These are phyloP conservation scores for Halocynthia roretzi DNA, from an alignment of 23 tunicate species.

Conservation along the genomic window DNA sequence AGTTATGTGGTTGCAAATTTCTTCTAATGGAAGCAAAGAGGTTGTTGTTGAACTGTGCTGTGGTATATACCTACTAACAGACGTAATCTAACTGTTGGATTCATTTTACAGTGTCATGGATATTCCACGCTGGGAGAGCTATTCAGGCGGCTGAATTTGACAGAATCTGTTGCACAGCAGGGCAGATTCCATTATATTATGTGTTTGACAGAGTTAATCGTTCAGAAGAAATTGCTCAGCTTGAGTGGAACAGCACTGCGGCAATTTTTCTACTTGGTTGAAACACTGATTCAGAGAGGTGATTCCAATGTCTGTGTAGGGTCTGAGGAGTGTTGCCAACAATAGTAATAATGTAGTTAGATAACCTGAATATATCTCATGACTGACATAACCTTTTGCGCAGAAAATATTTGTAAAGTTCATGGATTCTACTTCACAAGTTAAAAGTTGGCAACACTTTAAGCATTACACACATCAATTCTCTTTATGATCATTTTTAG, in stretches of 20 bases:
- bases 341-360: no score
- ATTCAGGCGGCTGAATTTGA: conserved; percentile 59
- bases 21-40: conserved; percentile 63
- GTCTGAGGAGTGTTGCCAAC: no score
- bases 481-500: neutral
- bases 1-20: conserved; percentile 66
- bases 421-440: no score
- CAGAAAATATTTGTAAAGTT: no score
- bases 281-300: conserved; percentile 58
- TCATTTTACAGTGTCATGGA: conserved; percentile 52
- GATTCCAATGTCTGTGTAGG: no score
- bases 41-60: conserved; percentile 13
- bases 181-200: conserved; percentile 75
- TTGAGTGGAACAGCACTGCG: conserved; percentile 63
- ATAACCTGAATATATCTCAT: no score
- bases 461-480: neutral
- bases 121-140: conserved; percentile 85
- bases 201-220: conserved; percentile 54
- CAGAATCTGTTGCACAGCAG: conserved; percentile 39
- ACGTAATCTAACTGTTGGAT: neutral
- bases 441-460: no score
- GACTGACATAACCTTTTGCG: no score
- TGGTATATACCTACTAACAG: neutral
- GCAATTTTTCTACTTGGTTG: conserved; percentile 56
- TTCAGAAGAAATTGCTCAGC: conserved; percentile 25